Evolutionary conservation across 2,888 invertebrate genomes (phyloP).

Genomic region (Elmis aenea): DNA sequence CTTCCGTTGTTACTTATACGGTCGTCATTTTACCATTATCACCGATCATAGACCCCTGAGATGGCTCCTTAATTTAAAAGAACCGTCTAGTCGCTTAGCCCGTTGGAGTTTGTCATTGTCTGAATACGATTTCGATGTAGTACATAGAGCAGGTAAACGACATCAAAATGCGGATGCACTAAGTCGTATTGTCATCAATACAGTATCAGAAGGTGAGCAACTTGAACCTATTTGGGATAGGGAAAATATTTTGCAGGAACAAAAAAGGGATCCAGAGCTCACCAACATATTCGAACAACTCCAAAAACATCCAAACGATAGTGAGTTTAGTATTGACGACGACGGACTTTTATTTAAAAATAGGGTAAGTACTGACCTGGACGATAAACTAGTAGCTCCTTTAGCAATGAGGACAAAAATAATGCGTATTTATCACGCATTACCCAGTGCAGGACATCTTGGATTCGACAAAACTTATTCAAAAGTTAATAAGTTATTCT

Average conservation of each 20-base stretch:
- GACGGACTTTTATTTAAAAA: constrained; percentile 13
- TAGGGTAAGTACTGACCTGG: constrained; percentile 8
- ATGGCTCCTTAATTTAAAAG: not conserved
- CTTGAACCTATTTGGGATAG: constrained; percentile 5
- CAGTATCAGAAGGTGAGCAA: too few relatives aligned
- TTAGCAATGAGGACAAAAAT: constrained; percentile 7
- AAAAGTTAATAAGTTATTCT: constrained; percentile 22
- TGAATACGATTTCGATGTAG: constrained; percentile 9
- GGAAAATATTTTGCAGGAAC: constrained; percentile 3
- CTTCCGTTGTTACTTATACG: not conserved
- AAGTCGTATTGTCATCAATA: too few relatives aligned
- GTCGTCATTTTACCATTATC: not conserved
- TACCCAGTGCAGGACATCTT: constrained; percentile 27
- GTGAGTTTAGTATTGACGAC: constrained; percentile 10
- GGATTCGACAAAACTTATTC: constrained; percentile 29
- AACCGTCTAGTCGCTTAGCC: not conserved
- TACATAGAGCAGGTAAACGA: constrained; percentile 7
- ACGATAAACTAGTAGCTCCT: constrained; percentile 18
- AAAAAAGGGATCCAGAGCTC: constrained; percentile 5
- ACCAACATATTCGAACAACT: not conserved
- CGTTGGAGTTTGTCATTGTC: too few relatives aligned
- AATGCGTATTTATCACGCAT: constrained; percentile 23
- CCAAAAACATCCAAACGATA: constrained; percentile 1
- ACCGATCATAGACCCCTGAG: constrained; percentile 1
- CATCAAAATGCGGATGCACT: constrained; percentile 11